phyloP scores from a whole-genome alignment of 2,888 invertebrate genomes.

The Nemoura dubitans region DNA sequence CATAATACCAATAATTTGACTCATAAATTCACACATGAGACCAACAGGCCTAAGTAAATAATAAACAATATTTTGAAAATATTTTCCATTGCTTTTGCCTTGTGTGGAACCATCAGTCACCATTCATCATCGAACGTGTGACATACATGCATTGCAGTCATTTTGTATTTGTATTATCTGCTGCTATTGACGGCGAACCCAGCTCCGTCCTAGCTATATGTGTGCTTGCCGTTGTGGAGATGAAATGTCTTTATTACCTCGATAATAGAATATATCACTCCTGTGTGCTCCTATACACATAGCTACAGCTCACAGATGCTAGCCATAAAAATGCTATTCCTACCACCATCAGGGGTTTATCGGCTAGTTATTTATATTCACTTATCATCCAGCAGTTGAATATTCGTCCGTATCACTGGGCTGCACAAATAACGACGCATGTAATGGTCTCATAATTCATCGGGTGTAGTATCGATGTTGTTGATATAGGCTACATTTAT shows the following conservation, averaged over 20 bases:
- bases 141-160: constrained; percentile 38
- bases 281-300: neutral
- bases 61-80: neutral
- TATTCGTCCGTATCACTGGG: constrained; percentile 22
- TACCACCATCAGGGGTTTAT: constrained; percentile 42
- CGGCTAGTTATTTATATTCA: constrained; percentile 47
- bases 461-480: constrained; percentile 23
- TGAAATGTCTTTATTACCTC: constrained; percentile 48
- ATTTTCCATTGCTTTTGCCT: neutral
- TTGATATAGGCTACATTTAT: constrained; percentile 38
- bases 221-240: constrained; percentile 16
- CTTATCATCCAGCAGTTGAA: constrained; percentile 43
- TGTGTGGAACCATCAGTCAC: constrained; percentile 37
- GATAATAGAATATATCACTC: constrained; percentile 46
- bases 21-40: neutral
- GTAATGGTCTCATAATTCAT: constrained; percentile 35
- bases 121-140: constrained; percentile 38
- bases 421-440: neutral
- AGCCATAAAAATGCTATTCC: constrained; percentile 30
- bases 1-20: neutral
- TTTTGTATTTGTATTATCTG: constrained; percentile 45
- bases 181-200: neutral
- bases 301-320: constrained; percentile 42
- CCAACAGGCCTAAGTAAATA: neutral
- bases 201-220: neutral